These are phyloP conservation scores for Molothrus aeneus DNA, from an alignment of 2,797 vertebrate species.

Conservation along the genomic window DNA sequence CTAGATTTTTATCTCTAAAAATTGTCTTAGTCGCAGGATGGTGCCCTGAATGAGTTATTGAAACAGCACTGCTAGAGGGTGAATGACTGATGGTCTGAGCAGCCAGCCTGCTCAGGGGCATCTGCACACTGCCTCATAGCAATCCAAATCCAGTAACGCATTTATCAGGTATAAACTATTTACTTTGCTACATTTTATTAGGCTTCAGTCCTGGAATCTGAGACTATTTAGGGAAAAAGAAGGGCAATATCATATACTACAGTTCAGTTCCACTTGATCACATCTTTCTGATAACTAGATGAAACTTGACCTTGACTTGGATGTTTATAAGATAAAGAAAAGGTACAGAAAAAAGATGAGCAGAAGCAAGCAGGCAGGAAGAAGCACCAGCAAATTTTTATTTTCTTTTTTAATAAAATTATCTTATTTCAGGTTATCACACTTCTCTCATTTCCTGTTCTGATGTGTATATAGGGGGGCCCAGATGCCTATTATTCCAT, in stretches of 20 bases:
- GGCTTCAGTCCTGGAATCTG: neutral
- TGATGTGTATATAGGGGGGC: neutral
- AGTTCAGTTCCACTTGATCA: constrained; percentile 4
- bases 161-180: neutral
- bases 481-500: neutral
- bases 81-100: neutral
- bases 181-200: neutral
- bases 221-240: neutral
- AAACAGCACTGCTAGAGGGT: neutral
- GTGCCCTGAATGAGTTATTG: neutral
- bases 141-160: neutral
- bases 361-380: neutral
- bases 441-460: neutral
- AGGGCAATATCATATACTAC: neutral
- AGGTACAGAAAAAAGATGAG: neutral
- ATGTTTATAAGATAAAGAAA: neutral
- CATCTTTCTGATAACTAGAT: constrained; percentile 9
- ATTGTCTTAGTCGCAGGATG: neutral
- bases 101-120: neutral
- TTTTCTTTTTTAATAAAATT: neutral
- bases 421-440: neutral
- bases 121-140: constrained; percentile 1
- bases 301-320: constrained; percentile 8
- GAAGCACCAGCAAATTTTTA: neutral
- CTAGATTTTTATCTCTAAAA: neutral